Conservation (phyloP, 2,888 invertebrate genomes). For the Dryomyza anilis region DNA sequence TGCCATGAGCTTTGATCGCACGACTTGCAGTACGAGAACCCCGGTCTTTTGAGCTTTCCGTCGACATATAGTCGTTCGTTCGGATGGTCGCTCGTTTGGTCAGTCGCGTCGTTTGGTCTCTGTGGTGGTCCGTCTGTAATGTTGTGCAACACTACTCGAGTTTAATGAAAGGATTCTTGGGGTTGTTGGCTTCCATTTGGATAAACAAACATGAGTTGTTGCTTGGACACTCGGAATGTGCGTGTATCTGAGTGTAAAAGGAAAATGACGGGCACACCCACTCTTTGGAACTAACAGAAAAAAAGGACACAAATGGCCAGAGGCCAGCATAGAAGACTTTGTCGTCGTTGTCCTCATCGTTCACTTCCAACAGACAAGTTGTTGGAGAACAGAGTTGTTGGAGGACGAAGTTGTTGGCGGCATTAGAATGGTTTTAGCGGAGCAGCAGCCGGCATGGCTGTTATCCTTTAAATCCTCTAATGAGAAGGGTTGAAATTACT, state of each 20-base stretch:
- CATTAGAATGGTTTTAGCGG: neutral
- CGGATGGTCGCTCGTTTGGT: slow-evolving; percentile 10
- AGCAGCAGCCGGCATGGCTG: slow-evolving; percentile 23
- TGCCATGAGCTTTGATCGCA: slow-evolving; percentile 61
- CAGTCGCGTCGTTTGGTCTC: slow-evolving; percentile 19
- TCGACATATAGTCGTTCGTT: slow-evolving; percentile 14
- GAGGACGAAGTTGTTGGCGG: slow-evolving; percentile 6
- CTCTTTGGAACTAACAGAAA: slow-evolving; percentile 2
- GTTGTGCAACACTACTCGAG: neutral
- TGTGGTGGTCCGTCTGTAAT: neutral
- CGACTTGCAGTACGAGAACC: slow-evolving; percentile 36
- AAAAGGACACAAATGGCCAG: slow-evolving; percentile 30
- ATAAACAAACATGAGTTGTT: slow-evolving; percentile 50
- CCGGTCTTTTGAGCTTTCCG: slow-evolving; percentile 29
- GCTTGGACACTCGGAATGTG: neutral
- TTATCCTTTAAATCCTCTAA: slow-evolving; percentile 56
- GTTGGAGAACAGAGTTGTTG: too few relatives aligned
- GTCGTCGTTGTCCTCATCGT: slow-evolving; percentile 13
- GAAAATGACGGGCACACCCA: slow-evolving; percentile 32
- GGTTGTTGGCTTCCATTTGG: slow-evolving; percentile 42
- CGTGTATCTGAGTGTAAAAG: neutral
- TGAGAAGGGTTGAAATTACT: slow-evolving; percentile 54
- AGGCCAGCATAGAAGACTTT: slow-evolving; percentile 35
- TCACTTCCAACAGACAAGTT: too few relatives aligned
- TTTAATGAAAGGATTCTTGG: slow-evolving; percentile 46